These are phyloP conservation scores for Cephus cinctus DNA, from an alignment of 1,140 invertebrate genomes.

Conservation along the genomic window DNA sequence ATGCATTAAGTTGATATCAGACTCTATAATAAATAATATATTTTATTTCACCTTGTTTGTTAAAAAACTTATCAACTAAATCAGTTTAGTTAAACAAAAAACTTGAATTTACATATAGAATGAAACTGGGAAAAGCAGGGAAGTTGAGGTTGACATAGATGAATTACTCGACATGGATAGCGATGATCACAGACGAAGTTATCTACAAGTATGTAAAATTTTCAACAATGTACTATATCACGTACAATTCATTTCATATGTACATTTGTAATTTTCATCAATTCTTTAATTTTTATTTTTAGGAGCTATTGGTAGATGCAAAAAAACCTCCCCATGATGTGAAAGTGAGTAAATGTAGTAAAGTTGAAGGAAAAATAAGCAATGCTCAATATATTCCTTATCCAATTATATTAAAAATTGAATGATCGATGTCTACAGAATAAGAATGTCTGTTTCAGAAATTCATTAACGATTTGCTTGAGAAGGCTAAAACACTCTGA, in stretches of 20 bases:
- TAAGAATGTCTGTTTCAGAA: slow-evolving; percentile 65
- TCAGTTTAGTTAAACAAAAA: slow-evolving; percentile 3
- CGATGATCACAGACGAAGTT: slow-evolving; percentile 77
- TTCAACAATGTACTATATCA: background rate
- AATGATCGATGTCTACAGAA: slow-evolving; percentile 11
- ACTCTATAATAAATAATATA: background rate
- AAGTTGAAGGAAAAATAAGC: slow-evolving; percentile 12
- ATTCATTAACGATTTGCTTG: slow-evolving; percentile 86
- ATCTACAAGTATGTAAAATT: slow-evolving; percentile 69
- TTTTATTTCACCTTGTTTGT: background rate
- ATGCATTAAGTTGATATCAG: no score
- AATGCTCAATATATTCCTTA: slow-evolving; percentile 8
- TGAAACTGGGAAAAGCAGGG: slow-evolving; percentile 61
- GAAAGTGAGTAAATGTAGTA: slow-evolving; percentile 64
- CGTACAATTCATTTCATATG: background rate
- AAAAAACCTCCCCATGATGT: slow-evolving; percentile 83
- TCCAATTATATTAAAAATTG: slow-evolving; percentile 8
- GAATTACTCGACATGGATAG: slow-evolving; percentile 90
- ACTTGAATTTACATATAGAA: slow-evolving; percentile 47
- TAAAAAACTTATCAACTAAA: slow-evolving; percentile 2
- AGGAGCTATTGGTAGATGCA: slow-evolving; percentile 75
- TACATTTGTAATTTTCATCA: no score
- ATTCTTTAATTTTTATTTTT: slow-evolving; percentile 43
- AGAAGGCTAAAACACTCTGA: slow-evolving; percentile 85
- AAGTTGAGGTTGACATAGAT: slow-evolving; percentile 92